These are phyloP conservation scores for Sarcophaga caerulescens DNA, from an alignment of 2,888 invertebrate genomes.

Conservation along the genomic window DNA sequence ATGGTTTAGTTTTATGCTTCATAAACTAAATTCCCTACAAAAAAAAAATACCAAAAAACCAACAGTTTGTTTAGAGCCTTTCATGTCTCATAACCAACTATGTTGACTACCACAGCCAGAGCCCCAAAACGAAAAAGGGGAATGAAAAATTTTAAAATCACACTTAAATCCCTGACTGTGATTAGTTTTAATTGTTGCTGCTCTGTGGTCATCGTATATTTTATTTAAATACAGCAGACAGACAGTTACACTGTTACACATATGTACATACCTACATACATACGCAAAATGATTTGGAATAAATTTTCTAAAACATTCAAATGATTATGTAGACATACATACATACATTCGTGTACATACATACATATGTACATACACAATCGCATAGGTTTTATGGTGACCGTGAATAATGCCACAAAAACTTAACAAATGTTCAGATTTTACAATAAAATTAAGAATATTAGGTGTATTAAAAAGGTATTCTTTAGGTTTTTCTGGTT, in stretches of 20 bases:
- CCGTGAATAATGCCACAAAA: too few relatives aligned
- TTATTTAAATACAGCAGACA: constrained; percentile 19
- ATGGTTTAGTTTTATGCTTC: constrained; percentile 61
- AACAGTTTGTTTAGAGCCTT: constrained; percentile 36
- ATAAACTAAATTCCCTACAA: constrained; percentile 32
- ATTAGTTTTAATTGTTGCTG: constrained; percentile 81
- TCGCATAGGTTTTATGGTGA: too few relatives aligned
- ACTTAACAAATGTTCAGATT: too few relatives aligned
- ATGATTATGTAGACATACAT: too few relatives aligned
- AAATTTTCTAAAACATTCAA: too few relatives aligned
- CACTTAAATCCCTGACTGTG: constrained; percentile 79
- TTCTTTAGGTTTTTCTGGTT: too few relatives aligned
- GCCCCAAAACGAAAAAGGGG: background rate
- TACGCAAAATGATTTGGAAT: too few relatives aligned
- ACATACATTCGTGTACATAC: too few relatives aligned
- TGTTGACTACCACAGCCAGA: constrained; percentile 39
- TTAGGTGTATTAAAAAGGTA: too few relatives aligned
- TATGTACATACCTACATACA: too few relatives aligned
- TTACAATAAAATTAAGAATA: too few relatives aligned
- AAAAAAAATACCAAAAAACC: constrained; percentile 9
- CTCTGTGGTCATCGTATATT: constrained; percentile 69
- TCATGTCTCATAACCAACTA: background rate
- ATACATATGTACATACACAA: too few relatives aligned
- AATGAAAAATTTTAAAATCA: constrained; percentile 70
- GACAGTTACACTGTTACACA: background rate